Conservation (phyloP, 2,888 invertebrate species). For the Pyrgus malvae region DNA sequence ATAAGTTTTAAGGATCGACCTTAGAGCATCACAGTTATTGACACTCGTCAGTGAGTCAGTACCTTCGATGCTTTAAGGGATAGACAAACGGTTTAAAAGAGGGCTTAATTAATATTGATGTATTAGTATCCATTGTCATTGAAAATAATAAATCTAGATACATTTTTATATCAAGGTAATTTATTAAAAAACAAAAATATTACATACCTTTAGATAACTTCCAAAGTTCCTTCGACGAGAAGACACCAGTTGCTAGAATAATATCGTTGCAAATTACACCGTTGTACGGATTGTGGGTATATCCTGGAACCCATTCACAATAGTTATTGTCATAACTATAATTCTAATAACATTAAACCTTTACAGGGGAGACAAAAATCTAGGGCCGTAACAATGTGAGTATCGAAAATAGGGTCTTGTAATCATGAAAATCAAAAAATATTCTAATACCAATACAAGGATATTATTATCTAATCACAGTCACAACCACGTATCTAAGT, state of each 20-base stretch:
- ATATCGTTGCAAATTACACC: constrained; percentile 99
- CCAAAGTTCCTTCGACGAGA: constrained; percentile 99
- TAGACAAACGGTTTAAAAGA: too few species aligned
- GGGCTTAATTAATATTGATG: too few species aligned
- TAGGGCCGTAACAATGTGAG: too few species aligned
- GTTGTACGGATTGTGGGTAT: constrained; percentile 97
- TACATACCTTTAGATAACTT: constrained; percentile 96
- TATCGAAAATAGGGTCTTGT: neutral
- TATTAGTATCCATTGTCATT: too few species aligned
- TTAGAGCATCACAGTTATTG: too few species aligned
- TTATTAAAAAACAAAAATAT: neutral
- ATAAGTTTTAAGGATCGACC: too few species aligned
- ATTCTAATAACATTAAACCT: constrained; percentile 3
- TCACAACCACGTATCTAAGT: constrained; percentile 5
- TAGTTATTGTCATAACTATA: constrained; percentile 27
- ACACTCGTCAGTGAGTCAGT: too few species aligned
- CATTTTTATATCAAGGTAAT: too few species aligned
- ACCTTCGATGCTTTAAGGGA: too few species aligned
- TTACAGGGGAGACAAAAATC: neutral
- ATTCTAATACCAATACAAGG: too few species aligned
- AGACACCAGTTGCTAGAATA: constrained; percentile 99
- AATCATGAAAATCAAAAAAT: too few species aligned
- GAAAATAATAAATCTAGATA: too few species aligned
- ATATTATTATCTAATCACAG: constrained; percentile 9
- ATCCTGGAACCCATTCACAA: constrained; percentile 82